Conservation (phyloP, 2,888 invertebrate genomes). For the Catocala nupta region DNA sequence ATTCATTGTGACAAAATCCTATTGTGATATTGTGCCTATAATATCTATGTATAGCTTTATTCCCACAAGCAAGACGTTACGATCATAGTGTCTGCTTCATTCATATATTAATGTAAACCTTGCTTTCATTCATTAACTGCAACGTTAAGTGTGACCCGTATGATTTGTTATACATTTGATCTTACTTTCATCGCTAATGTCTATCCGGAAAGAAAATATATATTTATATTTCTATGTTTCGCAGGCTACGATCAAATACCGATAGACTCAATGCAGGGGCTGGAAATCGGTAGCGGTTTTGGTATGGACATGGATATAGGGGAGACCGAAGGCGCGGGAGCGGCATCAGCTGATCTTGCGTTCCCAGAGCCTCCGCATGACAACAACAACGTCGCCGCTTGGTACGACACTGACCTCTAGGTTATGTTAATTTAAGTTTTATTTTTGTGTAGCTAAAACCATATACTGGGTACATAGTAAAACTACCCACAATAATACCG, state of each 20-base stretch:
- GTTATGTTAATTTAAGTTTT: background rate
- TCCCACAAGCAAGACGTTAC: background rate
- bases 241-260: conserved; percentile 99
- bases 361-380: conserved; percentile 94
- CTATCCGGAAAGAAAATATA: background rate
- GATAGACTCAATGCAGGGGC: conserved; percentile 98
- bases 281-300: conserved; percentile 95
- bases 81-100: background rate
- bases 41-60: conserved; percentile 9
- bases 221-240: conserved; percentile 31
- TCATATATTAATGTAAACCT: background rate
- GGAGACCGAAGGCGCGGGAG: conserved; percentile 93
- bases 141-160: conserved; percentile 15
- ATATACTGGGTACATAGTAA: background rate
- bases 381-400: conserved; percentile 97
- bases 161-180: background rate
- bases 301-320: conserved; percentile 97
- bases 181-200: too few species aligned
- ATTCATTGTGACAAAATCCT: too few species aligned
- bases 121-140: conserved; percentile 15
- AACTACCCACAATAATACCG: conserved; percentile 4
- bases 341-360: conserved; percentile 93
- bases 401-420: conserved; percentile 99
- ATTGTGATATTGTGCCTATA: conserved; percentile 2
- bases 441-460: conserved; percentile 18